phyloP scores from a whole-genome alignment of 1,140 invertebrate genomes.

The Atta texana region DNA sequence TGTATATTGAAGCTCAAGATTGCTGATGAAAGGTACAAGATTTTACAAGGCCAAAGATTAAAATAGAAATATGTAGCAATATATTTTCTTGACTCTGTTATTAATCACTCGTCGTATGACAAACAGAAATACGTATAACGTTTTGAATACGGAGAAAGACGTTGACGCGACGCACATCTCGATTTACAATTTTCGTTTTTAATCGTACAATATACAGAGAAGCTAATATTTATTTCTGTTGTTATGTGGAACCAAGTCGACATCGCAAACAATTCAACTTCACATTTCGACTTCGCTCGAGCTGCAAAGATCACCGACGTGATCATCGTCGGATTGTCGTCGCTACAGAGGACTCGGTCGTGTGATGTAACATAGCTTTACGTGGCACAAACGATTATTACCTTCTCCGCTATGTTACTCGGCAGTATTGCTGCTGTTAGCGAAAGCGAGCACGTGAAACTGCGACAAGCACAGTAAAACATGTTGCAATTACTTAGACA shows the following conservation, averaged over 20 bases:
- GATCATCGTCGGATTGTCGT: conserved; percentile 13
- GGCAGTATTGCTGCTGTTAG: conserved; percentile 19
- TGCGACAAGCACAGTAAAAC: conserved; percentile 64
- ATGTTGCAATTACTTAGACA: conserved; percentile 71
- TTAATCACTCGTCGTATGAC: conserved; percentile 17
- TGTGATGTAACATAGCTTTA: conserved; percentile 64
- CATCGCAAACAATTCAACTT: neutral
- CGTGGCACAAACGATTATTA: conserved; percentile 70
- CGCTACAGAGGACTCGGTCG: conserved; percentile 55
- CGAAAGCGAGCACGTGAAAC: conserved; percentile 70
- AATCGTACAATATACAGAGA: neutral
- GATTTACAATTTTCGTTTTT: conserved; percentile 7
- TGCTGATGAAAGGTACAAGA: no score
- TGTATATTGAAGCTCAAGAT: no score
- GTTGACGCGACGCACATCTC: neutral
- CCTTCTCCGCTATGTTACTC: conserved; percentile 18
- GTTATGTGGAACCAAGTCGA: neutral
- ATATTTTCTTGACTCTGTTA: neutral
- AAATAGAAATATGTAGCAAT: neutral
- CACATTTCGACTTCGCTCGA: neutral
- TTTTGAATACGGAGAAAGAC: neutral
- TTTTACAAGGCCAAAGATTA: no score
- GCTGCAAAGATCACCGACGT: conserved; percentile 4
- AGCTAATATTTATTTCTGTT: conserved; percentile 8
- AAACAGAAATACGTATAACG: neutral